Evolutionary conservation across 2,888 invertebrate species (phyloP), one percentile per base, ranked within the genome.

Genomic region (Linnaemya tessellans): DNA sequence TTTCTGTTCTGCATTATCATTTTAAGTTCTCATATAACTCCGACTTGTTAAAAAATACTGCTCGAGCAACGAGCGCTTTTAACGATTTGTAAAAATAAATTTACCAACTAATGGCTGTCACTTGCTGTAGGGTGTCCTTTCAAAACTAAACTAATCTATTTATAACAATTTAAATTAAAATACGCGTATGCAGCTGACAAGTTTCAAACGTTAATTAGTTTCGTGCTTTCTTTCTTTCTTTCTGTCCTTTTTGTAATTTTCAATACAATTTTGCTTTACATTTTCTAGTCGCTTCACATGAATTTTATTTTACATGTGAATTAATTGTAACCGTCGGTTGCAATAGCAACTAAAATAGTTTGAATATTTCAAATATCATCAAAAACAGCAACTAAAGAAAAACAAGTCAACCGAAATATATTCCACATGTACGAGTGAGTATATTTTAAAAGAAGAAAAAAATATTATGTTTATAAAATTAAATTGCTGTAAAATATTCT

Each of bases 171-270:
- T 80, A 58, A 18, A 18, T 51, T 67, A 30, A 67, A 74, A 67
- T 65, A 54, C 10, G 62, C 54, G 60, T 30, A 70, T 80, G 65
- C n/a, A 51, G 49, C 20, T 78, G 82, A 83, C 77, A 83, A 30
- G 49, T 83, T 71, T 38, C 46, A 83, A 83, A 83, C 65, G 71
- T 78, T 83, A 83, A 83, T 83, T 83, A 83, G 77, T 65, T 82
- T 82, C 74, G 2, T 30, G 2, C 30, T 30, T 30, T 30, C 5
- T n/a, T n/a, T n/a, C n/a, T n/a, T n/a, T n/a, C n/a, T n/a, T n/a
- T n/a, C n/a, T n/a, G n/a, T 30, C 30, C 49, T 58, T 82, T 82
- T 74, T 58, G 54, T 56, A 64, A 35, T 71, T 54, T 64, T 73
- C 38, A 58, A 70, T 75, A 70, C 35, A 77, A 70, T 67, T 68